Evolutionary conservation across 1,140 invertebrate genomes (phyloP), one percentile per base, ranked within the genome.

Genomic region (Drosophila sulfurigaster): DNA sequence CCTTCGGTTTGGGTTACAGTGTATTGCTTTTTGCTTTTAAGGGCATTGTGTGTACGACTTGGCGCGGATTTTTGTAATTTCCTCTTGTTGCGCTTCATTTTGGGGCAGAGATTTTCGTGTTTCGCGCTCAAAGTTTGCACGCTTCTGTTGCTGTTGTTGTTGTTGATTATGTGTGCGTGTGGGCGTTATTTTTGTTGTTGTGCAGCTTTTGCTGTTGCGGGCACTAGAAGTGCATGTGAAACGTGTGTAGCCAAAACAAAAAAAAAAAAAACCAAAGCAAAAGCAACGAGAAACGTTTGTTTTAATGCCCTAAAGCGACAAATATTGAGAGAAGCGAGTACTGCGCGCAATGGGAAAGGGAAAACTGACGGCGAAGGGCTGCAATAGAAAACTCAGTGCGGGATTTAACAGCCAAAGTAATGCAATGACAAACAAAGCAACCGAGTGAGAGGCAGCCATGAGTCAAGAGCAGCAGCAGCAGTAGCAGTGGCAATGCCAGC

Each of bases 291-390:
- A 81, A 88, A 89, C 85, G 85, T 85, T 89, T 85, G 81, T 88
- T 89, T 88, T 88, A 88, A 88, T 88, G 78, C 85, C 85, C 85
- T 48, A 88, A 89, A 88, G 85, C 85, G 85, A 88, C 85, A 88
- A 88, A 88, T 88, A 88, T 88, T 89, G 83, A 73, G 71, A 82
- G 82, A 43, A 57, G 45, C 15, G 67, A 35, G 46, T 30, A 54
- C 46, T 35, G 20, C 20, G 45, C 30, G 68, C 8, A 7, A 25
- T 16, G 32, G 49, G 38, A 28, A 8, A 30, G 3, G 10, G 30
- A 8, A 10, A 25, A 25, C 20, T 25, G 20, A 25, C 20, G 32
- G 38, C 7, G 11, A 25, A 59, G 56, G 32, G 69, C 62, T 71
- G 82, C 72, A 78, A 73, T 68, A 74, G 74, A 73, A 81, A 89